Conservation (phyloP, 2,113 vertebrate species). For the Tamias sibiricus region DNA sequence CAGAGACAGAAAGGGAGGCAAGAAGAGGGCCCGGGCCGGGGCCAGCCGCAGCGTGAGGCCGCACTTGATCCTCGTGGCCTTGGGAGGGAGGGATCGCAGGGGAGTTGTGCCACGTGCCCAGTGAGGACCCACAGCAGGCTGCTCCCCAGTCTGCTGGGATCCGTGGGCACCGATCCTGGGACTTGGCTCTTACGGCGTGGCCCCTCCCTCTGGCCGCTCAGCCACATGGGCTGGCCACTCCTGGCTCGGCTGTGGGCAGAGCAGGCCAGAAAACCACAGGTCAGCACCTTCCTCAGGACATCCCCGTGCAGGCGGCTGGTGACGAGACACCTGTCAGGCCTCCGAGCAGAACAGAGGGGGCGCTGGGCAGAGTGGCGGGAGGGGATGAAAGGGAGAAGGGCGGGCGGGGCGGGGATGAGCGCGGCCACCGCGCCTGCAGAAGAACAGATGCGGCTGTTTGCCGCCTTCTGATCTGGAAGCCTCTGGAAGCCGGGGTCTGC, state of each 20-base stretch:
- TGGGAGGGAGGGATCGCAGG: neutral
- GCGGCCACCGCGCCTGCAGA: neutral
- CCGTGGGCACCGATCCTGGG: accelerated
- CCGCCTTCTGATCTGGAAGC: constrained; percentile 64
- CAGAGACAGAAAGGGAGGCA: neutral
- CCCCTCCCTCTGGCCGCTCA: neutral
- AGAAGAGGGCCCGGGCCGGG: neutral
- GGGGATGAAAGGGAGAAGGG: neutral
- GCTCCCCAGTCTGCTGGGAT: neutral
- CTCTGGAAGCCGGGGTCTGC: constrained; percentile 69
- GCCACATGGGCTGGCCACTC: accelerated
- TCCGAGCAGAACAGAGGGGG: neutral
- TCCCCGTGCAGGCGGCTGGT: neutral
- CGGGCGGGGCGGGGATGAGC: neutral
- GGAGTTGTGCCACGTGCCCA: accelerated
- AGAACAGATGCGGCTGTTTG: neutral
- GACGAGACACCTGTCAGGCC: constrained; percentile 48
- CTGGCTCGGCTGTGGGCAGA: neutral
- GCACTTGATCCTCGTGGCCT: accelerated
- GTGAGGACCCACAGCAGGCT: accelerated
- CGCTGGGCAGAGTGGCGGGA: neutral
- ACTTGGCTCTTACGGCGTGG: accelerated
- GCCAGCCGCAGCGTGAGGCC: accelerated
- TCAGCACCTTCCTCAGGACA: neutral
- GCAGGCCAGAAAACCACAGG: accelerated